A percentile compares a stretch with the other conserved stretches of the same genome.
Evolutionary conservation across 2,113 vertebrate genomes (phyloP).

Genomic region (Laticauda laticaudata): DNA sequence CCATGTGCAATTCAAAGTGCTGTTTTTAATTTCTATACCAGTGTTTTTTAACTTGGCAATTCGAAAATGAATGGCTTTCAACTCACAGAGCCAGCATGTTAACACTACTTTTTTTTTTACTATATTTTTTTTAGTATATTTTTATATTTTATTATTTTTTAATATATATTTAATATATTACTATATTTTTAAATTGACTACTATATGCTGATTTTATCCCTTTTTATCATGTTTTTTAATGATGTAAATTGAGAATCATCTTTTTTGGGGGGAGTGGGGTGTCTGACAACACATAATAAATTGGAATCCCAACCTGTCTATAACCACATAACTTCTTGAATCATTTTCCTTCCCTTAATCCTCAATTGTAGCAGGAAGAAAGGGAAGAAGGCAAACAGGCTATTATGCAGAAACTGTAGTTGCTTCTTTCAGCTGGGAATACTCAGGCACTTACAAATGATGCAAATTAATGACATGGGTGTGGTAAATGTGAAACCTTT

Average conservation of each 20-base stretch:
- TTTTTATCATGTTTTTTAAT: background rate
- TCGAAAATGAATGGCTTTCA: background rate
- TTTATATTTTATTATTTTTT: too few relatives aligned
- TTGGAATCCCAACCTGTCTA: background rate
- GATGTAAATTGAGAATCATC: background rate
- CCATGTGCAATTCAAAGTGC: background rate
- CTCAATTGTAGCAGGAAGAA: background rate
- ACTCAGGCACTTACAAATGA: conserved; percentile 7
- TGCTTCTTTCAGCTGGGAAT: background rate
- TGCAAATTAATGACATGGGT: conserved; percentile 60
- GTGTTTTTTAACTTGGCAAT: background rate
- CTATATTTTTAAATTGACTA: background rate
- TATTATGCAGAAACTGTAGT: background rate
- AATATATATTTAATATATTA: background rate
- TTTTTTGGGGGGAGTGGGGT: background rate
- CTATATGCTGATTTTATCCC: background rate
- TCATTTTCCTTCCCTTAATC: background rate
- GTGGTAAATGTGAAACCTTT: conserved; percentile 56
- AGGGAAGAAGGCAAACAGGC: background rate
- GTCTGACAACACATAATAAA: background rate
- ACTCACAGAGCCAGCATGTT: background rate
- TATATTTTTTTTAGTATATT: background rate
- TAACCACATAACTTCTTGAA: background rate
- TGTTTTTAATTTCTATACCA: background rate
- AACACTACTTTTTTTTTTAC: background rate